Percentiles rank a stretch among this genome's conserved stretches.
phyloP scores from a whole-genome alignment of 2,888 invertebrate species.

The Pachycephus smyrnensis region DNA sequence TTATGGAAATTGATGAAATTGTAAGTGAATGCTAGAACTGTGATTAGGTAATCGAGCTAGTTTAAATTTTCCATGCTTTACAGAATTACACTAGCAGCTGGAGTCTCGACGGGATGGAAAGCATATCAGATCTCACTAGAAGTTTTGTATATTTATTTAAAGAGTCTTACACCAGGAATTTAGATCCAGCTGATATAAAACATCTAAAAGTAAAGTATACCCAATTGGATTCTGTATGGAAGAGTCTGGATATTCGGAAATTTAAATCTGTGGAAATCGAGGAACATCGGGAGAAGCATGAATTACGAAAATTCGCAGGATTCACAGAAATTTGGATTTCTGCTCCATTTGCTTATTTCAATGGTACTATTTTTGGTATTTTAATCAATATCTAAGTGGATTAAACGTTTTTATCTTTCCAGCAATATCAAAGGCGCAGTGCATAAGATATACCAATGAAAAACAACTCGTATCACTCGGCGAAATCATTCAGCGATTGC shows the following conservation, averaged over 20 bases:
- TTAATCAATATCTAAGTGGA: not conserved
- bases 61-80: conserved; percentile 1
- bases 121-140: conserved; percentile 16
- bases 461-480: conserved; percentile 47
- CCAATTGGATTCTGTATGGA: conserved; percentile 35
- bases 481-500: conserved; percentile 48
- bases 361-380: not conserved
- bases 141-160: conserved; percentile 29
- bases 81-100: conserved; percentile 9
- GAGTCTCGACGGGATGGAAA: not conserved
- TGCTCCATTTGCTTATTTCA: not conserved
- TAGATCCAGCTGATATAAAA: conserved; percentile 21
- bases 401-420: conserved; percentile 22
- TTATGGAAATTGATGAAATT: conserved; percentile 39
- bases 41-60: not conserved
- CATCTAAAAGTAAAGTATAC: conserved; percentile 31
- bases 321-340: conserved; percentile 19
- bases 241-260: conserved; percentile 21
- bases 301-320: conserved; percentile 42
- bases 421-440: conserved; percentile 40
- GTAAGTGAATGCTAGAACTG: conserved; percentile 20
- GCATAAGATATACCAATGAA: conserved; percentile 49
- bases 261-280: conserved; percentile 39
- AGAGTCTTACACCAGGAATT: conserved; percentile 26
- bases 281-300: conserved; percentile 56